Evolutionary conservation across 2,113 vertebrate species (phyloP).

Genomic region (Butorides virescens): DNA sequence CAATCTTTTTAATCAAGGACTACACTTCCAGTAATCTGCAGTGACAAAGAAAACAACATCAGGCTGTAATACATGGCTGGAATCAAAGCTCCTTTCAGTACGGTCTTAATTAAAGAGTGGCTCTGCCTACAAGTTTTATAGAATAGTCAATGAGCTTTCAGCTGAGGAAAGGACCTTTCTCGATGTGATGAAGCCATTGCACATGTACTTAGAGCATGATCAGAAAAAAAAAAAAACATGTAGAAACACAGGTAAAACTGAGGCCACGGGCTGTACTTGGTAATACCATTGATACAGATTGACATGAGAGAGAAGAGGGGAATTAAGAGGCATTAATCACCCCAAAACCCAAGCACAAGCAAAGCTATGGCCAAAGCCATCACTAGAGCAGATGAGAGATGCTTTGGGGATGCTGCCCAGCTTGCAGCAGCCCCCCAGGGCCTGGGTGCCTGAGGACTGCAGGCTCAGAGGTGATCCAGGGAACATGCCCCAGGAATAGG

Average conservation of each 20-base stretch:
- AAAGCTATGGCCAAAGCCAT: not conserved
- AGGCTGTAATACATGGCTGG: slow-evolving; percentile 5
- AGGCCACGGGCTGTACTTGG: not conserved
- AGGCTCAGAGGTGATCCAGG: not conserved
- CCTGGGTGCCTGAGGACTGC: not conserved
- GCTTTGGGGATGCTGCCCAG: not conserved
- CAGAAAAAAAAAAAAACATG: not conserved
- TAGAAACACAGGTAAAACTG: not conserved
- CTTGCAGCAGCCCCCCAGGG: not conserved
- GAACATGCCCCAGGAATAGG: rapidly evolving
- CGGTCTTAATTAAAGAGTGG: slow-evolving; percentile 51
- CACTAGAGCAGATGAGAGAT: not conserved
- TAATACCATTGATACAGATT: not conserved
- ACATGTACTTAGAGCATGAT: rapidly evolving
- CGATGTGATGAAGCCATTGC: not conserved
- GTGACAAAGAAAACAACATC: slow-evolving; percentile 16
- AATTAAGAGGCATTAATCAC: not conserved
- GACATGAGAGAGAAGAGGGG: not conserved
- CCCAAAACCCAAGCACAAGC: not conserved
- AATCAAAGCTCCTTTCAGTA: slow-evolving; percentile 35
- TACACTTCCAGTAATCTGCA: slow-evolving; percentile 17
- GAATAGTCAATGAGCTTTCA: slow-evolving; percentile 21
- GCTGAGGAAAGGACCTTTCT: not conserved
- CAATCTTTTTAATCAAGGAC: slow-evolving; percentile 48
- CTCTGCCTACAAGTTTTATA: not conserved